These are phyloP conservation scores for Sialia sialis DNA, from an alignment of 2,113 vertebrate species.

Conservation along the genomic window DNA sequence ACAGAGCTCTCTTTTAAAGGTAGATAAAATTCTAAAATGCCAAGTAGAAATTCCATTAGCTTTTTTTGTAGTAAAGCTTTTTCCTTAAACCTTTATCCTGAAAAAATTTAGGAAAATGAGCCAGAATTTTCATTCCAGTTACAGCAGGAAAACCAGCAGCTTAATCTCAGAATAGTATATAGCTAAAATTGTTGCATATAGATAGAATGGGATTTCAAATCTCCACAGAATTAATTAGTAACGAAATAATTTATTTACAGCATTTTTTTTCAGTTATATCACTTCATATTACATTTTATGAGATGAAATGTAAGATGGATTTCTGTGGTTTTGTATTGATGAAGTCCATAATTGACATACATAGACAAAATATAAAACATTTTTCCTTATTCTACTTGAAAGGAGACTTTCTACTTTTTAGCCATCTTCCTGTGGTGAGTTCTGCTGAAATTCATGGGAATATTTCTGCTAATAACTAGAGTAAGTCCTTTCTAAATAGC, in stretches of 20 bases:
- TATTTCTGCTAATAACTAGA: neutral
- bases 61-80: neutral
- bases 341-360: neutral
- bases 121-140: slow-evolving; percentile 21
- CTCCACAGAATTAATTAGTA: neutral
- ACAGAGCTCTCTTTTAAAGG: neutral
- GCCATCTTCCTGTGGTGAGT: neutral
- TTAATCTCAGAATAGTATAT: neutral
- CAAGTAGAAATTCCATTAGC: neutral
- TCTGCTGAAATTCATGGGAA: neutral
- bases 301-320: neutral
- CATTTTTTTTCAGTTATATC: neutral
- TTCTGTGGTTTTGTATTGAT: neutral
- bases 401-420: slow-evolving; percentile 34
- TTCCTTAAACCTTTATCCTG: neutral
- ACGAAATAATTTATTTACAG: neutral
- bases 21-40: neutral
- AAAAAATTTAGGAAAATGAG: neutral
- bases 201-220: neutral
- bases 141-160: neutral
- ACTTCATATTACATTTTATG: neutral
- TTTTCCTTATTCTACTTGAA: neutral
- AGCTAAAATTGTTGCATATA: neutral
- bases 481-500: neutral
- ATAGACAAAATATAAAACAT: neutral